Evolutionary conservation across 2,888 invertebrate species (phyloP).

Genomic region (Agonopterix subpropinquella): DNA sequence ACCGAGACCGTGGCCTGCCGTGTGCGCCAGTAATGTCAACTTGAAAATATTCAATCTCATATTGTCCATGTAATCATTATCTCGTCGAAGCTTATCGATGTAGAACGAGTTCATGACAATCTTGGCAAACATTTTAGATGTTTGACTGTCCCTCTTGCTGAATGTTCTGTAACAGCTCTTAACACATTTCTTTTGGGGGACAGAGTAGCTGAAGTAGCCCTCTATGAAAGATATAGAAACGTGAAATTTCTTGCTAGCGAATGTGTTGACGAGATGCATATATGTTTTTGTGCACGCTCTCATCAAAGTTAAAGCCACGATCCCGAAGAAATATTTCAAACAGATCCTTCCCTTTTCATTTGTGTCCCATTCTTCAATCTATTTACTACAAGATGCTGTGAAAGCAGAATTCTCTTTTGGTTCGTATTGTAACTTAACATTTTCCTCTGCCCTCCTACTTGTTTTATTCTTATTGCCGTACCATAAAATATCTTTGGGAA

Average conservation of each 20-base stretch:
- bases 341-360: constrained; percentile 5
- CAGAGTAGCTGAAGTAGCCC: constrained; percentile 5
- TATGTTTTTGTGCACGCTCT: constrained; percentile 14
- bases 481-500: neutral
- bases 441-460: neutral
- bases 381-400: constrained; percentile 12
- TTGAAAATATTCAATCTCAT: constrained; percentile 12
- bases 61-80: neutral
- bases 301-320: constrained; percentile 16
- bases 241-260: constrained; percentile 7
- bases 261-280: constrained; percentile 14
- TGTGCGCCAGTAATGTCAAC: constrained; percentile 14
- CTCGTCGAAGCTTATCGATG: neutral
- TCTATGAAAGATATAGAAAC: neutral
- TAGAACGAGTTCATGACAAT: constrained; percentile 13
- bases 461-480: neutral
- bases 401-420: constrained; percentile 18
- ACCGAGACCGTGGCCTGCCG: constrained; percentile 16
- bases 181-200: constrained; percentile 15
- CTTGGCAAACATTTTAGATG: constrained; percentile 20
- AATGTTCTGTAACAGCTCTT: constrained; percentile 15
- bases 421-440: constrained; percentile 4
- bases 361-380: constrained; percentile 15
- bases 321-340: constrained; percentile 18
- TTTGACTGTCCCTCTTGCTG: constrained; percentile 7